A percentile compares a stretch with the other conserved stretches of the same genome.
Conservation (phyloP, 1,140 invertebrate species). For the Leptonema lineaticorne region DNA sequence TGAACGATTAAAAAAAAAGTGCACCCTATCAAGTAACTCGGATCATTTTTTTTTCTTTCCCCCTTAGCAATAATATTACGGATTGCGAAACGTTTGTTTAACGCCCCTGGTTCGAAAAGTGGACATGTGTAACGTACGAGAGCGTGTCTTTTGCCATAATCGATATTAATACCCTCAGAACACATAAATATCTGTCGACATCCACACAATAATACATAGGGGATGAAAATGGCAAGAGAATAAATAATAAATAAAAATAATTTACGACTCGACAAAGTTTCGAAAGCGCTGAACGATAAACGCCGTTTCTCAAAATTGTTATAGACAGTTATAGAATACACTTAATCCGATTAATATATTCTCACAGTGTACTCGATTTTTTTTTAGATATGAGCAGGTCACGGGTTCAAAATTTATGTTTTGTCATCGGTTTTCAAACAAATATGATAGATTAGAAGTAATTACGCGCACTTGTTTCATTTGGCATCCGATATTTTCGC, state of each 20-base stretch:
- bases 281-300: not conserved
- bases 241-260: conserved; percentile 8
- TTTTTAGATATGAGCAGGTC: too few relatives aligned
- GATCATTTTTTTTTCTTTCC: too few relatives aligned
- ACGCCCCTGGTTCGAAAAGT: not conserved
- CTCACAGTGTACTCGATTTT: too few relatives aligned
- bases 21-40: not conserved
- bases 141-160: conserved; percentile 22
- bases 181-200: conserved; percentile 30
- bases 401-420: too few relatives aligned
- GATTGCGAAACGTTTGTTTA: too few relatives aligned
- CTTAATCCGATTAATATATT: too few relatives aligned
- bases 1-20: not conserved
- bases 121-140: conserved; percentile 14
- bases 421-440: too few relatives aligned
- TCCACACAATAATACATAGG: conserved; percentile 28
- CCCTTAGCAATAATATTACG: not conserved
- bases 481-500: too few relatives aligned
- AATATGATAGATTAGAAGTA: too few relatives aligned
- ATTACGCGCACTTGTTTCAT: too few relatives aligned
- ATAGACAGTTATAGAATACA: too few relatives aligned
- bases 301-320: too few relatives aligned
- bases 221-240: conserved; percentile 12
- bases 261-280: conserved; percentile 10
- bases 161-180: conserved; percentile 29